A percentile compares a stretch with the other conserved stretches of the same genome.
These are phyloP conservation scores for Spizella passerina DNA, from an alignment of 2,797 vertebrate genomes.

Conservation along the genomic window DNA sequence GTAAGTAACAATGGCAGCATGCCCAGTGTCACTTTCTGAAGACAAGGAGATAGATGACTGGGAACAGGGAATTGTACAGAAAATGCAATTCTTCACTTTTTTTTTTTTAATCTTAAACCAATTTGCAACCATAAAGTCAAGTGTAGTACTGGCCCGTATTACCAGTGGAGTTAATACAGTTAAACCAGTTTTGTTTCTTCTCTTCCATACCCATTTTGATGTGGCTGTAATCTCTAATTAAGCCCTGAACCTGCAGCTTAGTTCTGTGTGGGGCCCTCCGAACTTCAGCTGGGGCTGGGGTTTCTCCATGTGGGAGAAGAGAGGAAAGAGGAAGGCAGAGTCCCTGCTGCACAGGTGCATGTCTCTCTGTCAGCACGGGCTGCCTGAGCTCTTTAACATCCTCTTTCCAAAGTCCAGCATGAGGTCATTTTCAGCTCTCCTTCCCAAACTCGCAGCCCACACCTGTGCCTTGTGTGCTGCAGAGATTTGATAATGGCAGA, in stretches of 20 bases:
- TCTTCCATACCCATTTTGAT: background rate
- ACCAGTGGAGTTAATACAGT: background rate
- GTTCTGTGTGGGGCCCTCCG: rapidly evolving
- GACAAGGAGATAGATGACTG: background rate
- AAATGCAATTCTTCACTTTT: too few relatives aligned
- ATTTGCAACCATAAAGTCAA: background rate
- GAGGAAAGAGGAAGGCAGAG: background rate
- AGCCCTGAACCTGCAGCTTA: rapidly evolving
- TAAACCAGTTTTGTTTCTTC: background rate
- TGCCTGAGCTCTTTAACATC: background rate
- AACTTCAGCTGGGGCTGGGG: background rate
- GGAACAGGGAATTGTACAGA: background rate
- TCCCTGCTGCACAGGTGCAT: rapidly evolving
- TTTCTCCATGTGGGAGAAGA: background rate
- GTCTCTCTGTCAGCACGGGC: background rate
- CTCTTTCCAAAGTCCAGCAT: background rate
- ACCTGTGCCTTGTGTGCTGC: background rate
- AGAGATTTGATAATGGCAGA: background rate
- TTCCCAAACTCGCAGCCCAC: background rate
- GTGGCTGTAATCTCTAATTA: background rate
- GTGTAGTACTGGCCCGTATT: background rate
- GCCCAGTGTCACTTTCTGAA: background rate
- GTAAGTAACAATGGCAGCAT: slow-evolving; percentile 2
- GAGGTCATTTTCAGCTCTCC: background rate
- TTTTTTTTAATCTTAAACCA: background rate